phyloP scores from a whole-genome alignment of 2,797 vertebrate genomes.

The Darevskia mixta region DNA sequence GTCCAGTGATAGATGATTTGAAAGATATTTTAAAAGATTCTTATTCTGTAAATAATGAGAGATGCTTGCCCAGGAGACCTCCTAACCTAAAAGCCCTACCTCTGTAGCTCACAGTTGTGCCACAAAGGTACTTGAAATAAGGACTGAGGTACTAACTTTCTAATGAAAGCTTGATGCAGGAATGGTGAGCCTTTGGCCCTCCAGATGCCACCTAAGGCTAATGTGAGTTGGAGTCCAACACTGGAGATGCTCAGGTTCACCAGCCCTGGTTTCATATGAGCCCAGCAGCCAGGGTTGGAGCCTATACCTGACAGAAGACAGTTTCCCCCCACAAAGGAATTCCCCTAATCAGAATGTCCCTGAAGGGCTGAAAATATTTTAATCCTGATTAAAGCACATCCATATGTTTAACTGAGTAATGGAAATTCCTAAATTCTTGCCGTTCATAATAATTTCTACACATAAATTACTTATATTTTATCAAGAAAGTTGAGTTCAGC shows the following conservation, averaged over 20 bases:
- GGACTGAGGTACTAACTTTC: neutral
- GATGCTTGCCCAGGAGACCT: neutral
- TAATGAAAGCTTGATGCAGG: too few relatives aligned
- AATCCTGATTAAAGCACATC: neutral
- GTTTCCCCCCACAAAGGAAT: neutral
- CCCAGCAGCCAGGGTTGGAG: neutral
- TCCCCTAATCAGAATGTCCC: neutral
- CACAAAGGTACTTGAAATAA: neutral
- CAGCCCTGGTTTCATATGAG: neutral
- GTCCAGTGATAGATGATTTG: neutral
- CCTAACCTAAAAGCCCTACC: neutral
- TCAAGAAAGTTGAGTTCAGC: constrained; percentile 24
- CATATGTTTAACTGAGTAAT: neutral
- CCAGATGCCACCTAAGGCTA: neutral
- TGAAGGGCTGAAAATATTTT: neutral
- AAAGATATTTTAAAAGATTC: neutral
- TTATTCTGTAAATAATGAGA: neutral
- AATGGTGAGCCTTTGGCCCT: too few relatives aligned
- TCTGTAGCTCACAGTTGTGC: neutral
- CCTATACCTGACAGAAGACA: neutral
- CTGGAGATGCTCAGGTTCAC: neutral
- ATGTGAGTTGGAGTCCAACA: neutral
- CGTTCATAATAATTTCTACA: neutral
- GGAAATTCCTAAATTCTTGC: neutral
- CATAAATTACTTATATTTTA: neutral